phyloP scores from a whole-genome alignment of 2,888 invertebrate species.

The Agrochola circellaris region DNA sequence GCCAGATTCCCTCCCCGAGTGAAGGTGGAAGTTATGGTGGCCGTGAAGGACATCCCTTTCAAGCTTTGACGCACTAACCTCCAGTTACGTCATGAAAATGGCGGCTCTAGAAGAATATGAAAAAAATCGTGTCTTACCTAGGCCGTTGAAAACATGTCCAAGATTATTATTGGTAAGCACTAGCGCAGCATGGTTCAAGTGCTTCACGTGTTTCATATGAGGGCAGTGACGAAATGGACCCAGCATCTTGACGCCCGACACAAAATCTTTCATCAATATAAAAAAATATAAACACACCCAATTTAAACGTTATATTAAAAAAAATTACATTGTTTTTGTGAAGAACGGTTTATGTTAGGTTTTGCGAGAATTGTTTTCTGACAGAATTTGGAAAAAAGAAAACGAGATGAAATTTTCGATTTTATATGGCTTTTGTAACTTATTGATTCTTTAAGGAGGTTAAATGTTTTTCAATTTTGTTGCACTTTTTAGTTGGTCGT shows the following conservation, averaged over 20 bases:
- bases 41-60: neutral
- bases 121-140: slow-evolving; percentile 67
- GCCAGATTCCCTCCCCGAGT: neutral
- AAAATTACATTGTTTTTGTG: slow-evolving; percentile 80
- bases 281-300: slow-evolving; percentile 63
- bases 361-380: slow-evolving; percentile 70
- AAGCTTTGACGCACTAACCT: neutral
- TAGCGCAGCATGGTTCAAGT: slow-evolving; percentile 69
- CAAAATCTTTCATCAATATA: slow-evolving; percentile 45
- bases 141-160: slow-evolving; percentile 57
- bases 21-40: neutral
- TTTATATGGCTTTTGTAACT: slow-evolving; percentile 33
- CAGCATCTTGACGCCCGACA: slow-evolving; percentile 73
- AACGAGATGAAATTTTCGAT: slow-evolving; percentile 29
- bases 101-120: neutral
- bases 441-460: slow-evolving; percentile 17
- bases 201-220: slow-evolving; percentile 62
- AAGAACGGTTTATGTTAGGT: slow-evolving; percentile 60
- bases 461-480: neutral
- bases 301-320: slow-evolving; percentile 69
- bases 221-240: slow-evolving; percentile 72
- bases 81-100: neutral
- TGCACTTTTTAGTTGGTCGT: neutral
- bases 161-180: slow-evolving; percentile 66
- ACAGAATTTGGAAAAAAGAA: slow-evolving; percentile 75